Evolutionary conservation across 2,113 vertebrate genomes (phyloP).

Genomic region (Deroptyus accipitrinus): DNA sequence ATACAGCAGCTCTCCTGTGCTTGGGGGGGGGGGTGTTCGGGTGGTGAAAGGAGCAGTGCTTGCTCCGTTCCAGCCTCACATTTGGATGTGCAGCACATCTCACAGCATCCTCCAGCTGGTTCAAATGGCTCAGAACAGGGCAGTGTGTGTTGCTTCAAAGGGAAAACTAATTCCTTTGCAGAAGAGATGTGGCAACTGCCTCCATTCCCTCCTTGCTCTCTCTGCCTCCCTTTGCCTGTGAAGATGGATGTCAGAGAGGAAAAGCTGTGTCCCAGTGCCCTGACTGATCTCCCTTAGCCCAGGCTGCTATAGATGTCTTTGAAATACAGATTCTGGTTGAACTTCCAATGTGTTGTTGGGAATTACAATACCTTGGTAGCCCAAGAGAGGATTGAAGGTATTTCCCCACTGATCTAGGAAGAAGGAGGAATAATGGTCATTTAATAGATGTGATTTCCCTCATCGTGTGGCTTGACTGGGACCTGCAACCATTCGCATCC

Average conservation of each 20-base stretch:
- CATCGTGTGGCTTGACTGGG: neutral
- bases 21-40: neutral
- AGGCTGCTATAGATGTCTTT: neutral
- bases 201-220: neutral
- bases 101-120: neutral
- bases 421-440: neutral
- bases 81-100: rapidly evolving
- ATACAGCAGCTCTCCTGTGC: neutral
- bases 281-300: neutral
- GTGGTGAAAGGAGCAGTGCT: neutral
- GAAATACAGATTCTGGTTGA: conserved; percentile 10
- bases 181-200: neutral
- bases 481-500: neutral
- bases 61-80: neutral
- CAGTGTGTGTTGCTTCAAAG: neutral
- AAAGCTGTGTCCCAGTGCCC: neutral
- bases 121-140: neutral
- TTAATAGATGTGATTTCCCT: neutral
- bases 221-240: neutral
- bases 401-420: neutral
- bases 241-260: neutral
- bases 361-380: neutral
- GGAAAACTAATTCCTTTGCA: neutral
- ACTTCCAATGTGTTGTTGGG: neutral
- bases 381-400: neutral